Base-by-base conservation (phyloP, 1,140 invertebrate genomes). In the Tetramorium alpestre region DNA sequence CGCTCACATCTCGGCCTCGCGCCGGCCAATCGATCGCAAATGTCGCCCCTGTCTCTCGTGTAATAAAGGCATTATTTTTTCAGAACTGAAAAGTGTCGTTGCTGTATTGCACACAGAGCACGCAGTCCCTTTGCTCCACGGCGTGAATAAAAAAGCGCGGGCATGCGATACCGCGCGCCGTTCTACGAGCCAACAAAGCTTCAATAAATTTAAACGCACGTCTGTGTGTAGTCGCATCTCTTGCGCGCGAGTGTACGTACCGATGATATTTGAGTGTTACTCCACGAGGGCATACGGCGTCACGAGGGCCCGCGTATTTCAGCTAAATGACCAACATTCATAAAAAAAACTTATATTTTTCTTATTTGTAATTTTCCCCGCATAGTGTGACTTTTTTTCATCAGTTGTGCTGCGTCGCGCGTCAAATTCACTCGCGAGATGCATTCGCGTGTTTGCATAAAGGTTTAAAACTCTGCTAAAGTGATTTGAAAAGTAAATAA, bases 1-100 rank as follows among this genome's bases (percentile, higher is more conserved):
- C 3, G 22, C 18, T 5, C 16, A 44, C 16, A 25, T 54, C 38
- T 54, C 47, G n/a, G 38, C 51, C 25, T 70, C 3, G 22, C 47
- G 13, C 33, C 33, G 49, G 10, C 8, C 78, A 70, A 81, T 81
- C 65, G 78, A 70, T 81, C 51, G 49, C 33, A 54, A 41, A 64
- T 70, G n/a, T 69, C 62, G 47, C 49, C 11, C 47, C 49, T 65
- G 64, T 56, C 78, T 58, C 64, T 56, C 33, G 47, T 70, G 65
- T 81, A 81, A 81, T 70, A 81, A 70, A 81, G 51, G 49, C 51
- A 81, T 81, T 81, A 81, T 70, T 81, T 81, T 81, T 70, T 69
- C 77, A 81, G 60, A 69, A 69, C 77, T 81, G 60, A 70, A 81
- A 81, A 81, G 76, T 70, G 38, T 69, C 78, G 22, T 69, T 58